Evolutionary conservation across 2,797 vertebrate species (phyloP).

Genomic region (Sebastes minor): DNA sequence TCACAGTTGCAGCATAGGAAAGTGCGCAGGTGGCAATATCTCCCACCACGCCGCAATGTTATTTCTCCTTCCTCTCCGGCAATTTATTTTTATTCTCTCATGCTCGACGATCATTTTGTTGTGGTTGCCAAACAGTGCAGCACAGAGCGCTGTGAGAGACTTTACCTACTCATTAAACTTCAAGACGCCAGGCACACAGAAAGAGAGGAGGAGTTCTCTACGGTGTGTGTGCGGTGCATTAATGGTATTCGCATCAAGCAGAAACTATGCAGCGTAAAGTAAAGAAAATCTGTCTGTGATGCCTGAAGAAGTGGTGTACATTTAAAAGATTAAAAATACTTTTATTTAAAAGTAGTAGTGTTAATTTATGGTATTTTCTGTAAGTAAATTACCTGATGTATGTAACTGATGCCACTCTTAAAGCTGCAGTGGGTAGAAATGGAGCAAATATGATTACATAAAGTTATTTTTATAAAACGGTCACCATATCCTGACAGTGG

Average conservation of each 20-base stretch:
- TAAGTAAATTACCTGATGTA: not conserved
- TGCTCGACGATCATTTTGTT: constrained; percentile 55
- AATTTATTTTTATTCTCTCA: constrained; percentile 63
- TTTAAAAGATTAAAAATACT: not conserved
- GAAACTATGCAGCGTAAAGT: not conserved
- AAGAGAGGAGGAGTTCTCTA: constrained; percentile 33
- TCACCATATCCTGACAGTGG: too few relatives aligned
- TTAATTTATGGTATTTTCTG: not conserved
- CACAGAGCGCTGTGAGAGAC: constrained; percentile 29
- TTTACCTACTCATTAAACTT: constrained; percentile 62
- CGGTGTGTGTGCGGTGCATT: not conserved
- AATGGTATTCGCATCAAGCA: not conserved
- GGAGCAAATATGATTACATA: too few relatives aligned
- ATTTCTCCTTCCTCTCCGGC: constrained; percentile 22
- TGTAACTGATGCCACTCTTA: not conserved
- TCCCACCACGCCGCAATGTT: constrained; percentile 8
- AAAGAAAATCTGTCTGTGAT: not conserved
- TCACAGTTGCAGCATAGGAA: not conserved
- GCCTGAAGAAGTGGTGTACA: not conserved
- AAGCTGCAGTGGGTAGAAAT: not conserved
- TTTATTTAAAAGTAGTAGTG: not conserved
- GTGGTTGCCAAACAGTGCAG: constrained; percentile 38
- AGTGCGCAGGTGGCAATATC: constrained; percentile 29
- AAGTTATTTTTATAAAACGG: too few relatives aligned
- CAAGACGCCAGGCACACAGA: constrained; percentile 36